Base-by-base conservation (phyloP, 2,797 vertebrate species). In the Nothura maculosa region DNA sequence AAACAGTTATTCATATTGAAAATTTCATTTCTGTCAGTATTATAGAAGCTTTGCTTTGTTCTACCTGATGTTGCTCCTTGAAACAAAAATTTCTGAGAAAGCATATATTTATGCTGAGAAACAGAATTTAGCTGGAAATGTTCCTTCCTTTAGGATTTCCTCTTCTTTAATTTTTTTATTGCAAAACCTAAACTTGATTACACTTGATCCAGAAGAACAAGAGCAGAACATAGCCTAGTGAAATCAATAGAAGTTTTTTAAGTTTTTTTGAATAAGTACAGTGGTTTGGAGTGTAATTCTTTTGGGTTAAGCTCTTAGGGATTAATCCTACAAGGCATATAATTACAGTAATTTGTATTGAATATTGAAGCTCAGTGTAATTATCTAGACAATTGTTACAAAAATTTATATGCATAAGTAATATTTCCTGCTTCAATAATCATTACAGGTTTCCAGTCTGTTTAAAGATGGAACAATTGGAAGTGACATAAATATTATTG, bases 391-490 rank as follows among this genome's bases (percentile, higher is more conserved):
- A 60, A 40, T 70, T 57, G 11, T 73, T 80, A 27, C 75, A 62
- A 74, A 47, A 24, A 18, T 68, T 54, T 48, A 20, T 60, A 16
- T 24, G 22, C 25, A 24, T 77, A 68, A 57, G 34, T 87, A 45
- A 75, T 81, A 77, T 74, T 93, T 77, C 55, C 52, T 93, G 30
- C 10, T 89, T 62, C 42, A 64, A 90, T 92, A 50, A 94, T 88
- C 10, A 3, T 68, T 96, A 50, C 95, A 99, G 99, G 99, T 99
- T 63, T 99, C 99, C 85, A 99, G 99, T 94, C 98, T 99, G 12
- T 99, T 99, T 95, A 99, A 99, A 97, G 99, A 99, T 82, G 99
- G 99, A 89, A 99, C 99, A 68, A 99, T 99, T 87, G 99, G 99
- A 95, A 98, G 98, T 6, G 99, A 99, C 91, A 99, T 99, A 92